Evolutionary conservation across 1,140 invertebrate genomes (phyloP).

Genomic region (Trichonephila clavata): DNA sequence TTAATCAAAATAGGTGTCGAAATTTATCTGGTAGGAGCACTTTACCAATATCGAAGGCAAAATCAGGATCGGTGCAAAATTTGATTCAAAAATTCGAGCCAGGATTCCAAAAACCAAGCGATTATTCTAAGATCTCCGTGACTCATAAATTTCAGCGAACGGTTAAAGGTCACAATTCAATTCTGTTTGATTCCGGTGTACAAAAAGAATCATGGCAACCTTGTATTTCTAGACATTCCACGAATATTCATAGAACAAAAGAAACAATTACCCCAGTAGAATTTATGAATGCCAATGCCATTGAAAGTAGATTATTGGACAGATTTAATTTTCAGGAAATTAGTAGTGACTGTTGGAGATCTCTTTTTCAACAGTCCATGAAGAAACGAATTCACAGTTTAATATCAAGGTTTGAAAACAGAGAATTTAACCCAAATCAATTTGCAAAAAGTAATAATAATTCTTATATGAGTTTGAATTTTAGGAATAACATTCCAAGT

Average conservation of each 20-base stretch:
- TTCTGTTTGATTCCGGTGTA: not conserved
- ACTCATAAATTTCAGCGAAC: not conserved
- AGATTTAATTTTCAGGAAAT: not conserved
- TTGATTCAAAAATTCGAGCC: slow-evolving; percentile 51
- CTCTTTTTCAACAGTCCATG: not conserved
- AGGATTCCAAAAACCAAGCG: not conserved
- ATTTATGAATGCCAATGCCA: not conserved
- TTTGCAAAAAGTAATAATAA: not conserved
- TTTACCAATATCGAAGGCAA: not conserved
- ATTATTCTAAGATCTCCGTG: not conserved
- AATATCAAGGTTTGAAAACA: slow-evolving; percentile 30
- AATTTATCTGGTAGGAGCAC: not conserved
- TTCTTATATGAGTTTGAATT: not conserved
- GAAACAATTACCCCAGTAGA: not conserved
- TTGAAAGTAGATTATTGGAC: not conserved
- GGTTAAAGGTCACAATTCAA: not conserved
- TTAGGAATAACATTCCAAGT: not conserved
- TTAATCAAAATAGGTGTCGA: not conserved
- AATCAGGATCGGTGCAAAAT: slow-evolving; percentile 61
- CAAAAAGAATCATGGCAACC: not conserved
- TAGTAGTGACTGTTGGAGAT: not conserved
- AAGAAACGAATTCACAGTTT: slow-evolving; percentile 45
- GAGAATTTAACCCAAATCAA: not conserved
- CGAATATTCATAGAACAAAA: not conserved
- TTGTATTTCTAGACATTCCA: not conserved